Evolutionary conservation across 2,113 vertebrate species (phyloP), one percentile per base, ranked within the genome.

Genomic region (Struthidea cinerea): DNA sequence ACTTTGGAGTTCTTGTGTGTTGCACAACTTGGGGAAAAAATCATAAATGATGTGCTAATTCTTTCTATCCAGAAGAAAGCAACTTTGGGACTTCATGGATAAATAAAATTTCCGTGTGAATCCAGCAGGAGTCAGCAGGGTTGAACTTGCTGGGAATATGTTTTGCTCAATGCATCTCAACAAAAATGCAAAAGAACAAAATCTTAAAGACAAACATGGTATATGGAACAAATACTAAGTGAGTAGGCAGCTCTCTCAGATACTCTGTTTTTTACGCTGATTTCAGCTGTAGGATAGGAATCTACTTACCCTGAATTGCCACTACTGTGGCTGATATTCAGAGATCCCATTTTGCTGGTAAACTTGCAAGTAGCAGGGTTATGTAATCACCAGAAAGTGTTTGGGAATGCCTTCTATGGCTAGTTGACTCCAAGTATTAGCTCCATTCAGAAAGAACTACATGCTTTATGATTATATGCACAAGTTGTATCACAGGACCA

Each of bases 61-160:
- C 56, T 88, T 96, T 94, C 56, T 75, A 3, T 80, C 22, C 52
- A 56, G 61, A 88, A 73, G 46, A 84, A 90, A 80, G 30, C 83
- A 94, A 16, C 39, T 90, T 93, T 55, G 56, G 23, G 24, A 23
- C 75, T 90, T 90, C 49, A 64, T 74, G 77, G 74, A 49, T 95
- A 26, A 41, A 26, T 69, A 74, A 78, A 53, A 39, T 42, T 80
- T 80, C 84, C 88, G 44, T 92, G 69, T 86, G 85, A 95, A 89
- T 91, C 50, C 76, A 74, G 52, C 52, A 95, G 57, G 52, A 85
- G 52, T 93, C 87, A 90, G 63, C 37, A 69, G 65, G 75, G 81
- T 85, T 93, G 82, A 96, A 76, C 70, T 96, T 95, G 49, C 89
- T 94, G 77, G 57, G 52, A 85, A 61, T 95, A 75, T 91, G 39